A percentile compares a stretch with the other conserved stretches of the same genome.
Evolutionary conservation across 2,888 invertebrate species (phyloP).

Genomic region (Eumacrocentrus americanus): DNA sequence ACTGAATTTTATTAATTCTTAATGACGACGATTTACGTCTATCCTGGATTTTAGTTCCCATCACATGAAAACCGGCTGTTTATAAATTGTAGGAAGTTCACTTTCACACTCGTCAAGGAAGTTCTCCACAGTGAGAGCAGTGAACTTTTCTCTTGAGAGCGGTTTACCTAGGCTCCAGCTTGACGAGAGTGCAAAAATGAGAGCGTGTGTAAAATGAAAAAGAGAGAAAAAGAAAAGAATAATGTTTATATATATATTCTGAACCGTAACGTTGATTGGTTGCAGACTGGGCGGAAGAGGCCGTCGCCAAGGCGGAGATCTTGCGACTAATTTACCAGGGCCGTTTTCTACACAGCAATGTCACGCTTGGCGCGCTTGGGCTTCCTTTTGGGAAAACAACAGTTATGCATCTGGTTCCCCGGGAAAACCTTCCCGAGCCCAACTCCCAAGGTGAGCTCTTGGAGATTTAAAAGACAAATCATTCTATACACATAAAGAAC

Average conservation of each 20-base stretch:
- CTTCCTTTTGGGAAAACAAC: slow-evolving; percentile 97
- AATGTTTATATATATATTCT: not conserved
- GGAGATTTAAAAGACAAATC: not conserved
- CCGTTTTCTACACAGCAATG: slow-evolving; percentile 98
- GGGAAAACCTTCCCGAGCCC: slow-evolving; percentile 99
- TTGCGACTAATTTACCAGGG: slow-evolving; percentile 99
- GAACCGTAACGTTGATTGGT: slow-evolving; percentile 48
- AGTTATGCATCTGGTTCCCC: slow-evolving; percentile 99
- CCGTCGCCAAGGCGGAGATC: slow-evolving; percentile 95
- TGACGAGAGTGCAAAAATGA: slow-evolving; percentile 13
- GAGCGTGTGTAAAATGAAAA: not conserved
- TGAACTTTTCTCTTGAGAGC: slow-evolving; percentile 19
- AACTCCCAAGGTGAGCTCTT: slow-evolving; percentile 87
- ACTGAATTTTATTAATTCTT: slow-evolving; percentile 36
- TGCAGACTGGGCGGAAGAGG: slow-evolving; percentile 96
- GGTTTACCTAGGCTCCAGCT: slow-evolving; percentile 8
- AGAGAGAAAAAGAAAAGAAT: not conserved
- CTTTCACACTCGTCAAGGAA: slow-evolving; percentile 32
- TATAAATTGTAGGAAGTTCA: slow-evolving; percentile 28
- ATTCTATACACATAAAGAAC: slow-evolving; percentile 10
- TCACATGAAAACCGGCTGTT: slow-evolving; percentile 4
- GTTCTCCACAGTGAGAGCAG: not conserved
- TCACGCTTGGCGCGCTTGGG: slow-evolving; percentile 96
- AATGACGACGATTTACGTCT: slow-evolving; percentile 28
- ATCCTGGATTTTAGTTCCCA: slow-evolving; percentile 30